Base-by-base conservation (phyloP, 1,140 invertebrate species). In the Lysiphlebus fabarum region DNA sequence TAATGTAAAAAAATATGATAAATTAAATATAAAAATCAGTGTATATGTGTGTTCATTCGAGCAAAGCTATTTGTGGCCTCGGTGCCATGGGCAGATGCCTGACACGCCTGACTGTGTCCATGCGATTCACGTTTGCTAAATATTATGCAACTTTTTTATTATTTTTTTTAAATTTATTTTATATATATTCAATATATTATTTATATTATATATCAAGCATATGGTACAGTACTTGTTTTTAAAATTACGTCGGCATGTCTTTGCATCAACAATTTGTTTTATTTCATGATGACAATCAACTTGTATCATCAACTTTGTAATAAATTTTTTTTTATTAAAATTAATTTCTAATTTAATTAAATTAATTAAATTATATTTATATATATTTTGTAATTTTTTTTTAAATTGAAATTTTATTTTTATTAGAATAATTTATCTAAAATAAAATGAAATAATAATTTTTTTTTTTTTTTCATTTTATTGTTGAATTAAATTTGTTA, bases 71-170 rank as follows among this genome's bases (percentile, higher is more conserved):
- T 55, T 38, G 26, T 33, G 53, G 40, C 40, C 40, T 55, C 53
- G 53, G 41, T 51, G 11, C 11, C 58, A 58, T 36, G 56, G 72
- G 72, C 74, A 76, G 73, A 73, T 76, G 74, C 67, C 70, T 73
- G 73, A 74, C 67, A 69, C 69, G 70, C 48, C 65, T 71, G 53
- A 58, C 64, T 62, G 53, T 51, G 49, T 47, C 49, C 36, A 36
- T 12, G 49, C 49, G 49, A 51, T 51, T 9, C 49, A 38, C 49
- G 49, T 51, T 51, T 36, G 51, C 43, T 58, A 69, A 65, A 26
- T 26, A 75, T 75, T 75, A 74, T 71, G 73, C 71, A 74, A 75
- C 69, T 34, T 33, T 11, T 40, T 36, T 51, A 33, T 38, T 33
- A 14, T 36, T 37, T 33, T n/a, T n/a, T n/a, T n/a, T n/a, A n/a